Evolutionary conservation across 2,797 vertebrate genomes (phyloP).

Genomic region (Antrozous pallidus): DNA sequence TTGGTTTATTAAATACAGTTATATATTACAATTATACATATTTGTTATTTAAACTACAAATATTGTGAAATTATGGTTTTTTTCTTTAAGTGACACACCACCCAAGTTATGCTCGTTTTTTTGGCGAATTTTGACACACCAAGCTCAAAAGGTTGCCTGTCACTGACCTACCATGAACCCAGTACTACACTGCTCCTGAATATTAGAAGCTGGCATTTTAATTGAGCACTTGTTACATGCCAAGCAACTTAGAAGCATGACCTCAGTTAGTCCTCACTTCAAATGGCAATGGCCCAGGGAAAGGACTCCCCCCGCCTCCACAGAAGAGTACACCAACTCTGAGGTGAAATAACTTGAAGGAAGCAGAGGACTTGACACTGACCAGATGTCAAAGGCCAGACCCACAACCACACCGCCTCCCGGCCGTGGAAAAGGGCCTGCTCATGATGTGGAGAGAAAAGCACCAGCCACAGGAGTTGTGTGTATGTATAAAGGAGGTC

Average conservation of each 20-base stretch:
- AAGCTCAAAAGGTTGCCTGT: no score
- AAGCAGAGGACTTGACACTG: not conserved
- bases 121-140: no score
- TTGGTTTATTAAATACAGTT: no score
- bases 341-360: not conserved
- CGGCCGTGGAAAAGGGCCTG: fast-evolving
- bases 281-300: not conserved
- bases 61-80: no score
- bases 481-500: not conserved
- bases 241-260: not conserved
- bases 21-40: no score
- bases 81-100: no score
- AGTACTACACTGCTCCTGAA: no score
- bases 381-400: not conserved
- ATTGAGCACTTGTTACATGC: not conserved
- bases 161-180: not conserved
- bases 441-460: not conserved
- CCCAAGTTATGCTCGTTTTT: no score
- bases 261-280: not conserved
- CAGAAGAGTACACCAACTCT: not conserved
- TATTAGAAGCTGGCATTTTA: not conserved
- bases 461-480: not conserved
- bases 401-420: not conserved
- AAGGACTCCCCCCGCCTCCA: not conserved
- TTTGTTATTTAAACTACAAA: no score